phyloP scores from a whole-genome alignment of 2,113 vertebrate species.

The Brachionichthys hirsutus region DNA sequence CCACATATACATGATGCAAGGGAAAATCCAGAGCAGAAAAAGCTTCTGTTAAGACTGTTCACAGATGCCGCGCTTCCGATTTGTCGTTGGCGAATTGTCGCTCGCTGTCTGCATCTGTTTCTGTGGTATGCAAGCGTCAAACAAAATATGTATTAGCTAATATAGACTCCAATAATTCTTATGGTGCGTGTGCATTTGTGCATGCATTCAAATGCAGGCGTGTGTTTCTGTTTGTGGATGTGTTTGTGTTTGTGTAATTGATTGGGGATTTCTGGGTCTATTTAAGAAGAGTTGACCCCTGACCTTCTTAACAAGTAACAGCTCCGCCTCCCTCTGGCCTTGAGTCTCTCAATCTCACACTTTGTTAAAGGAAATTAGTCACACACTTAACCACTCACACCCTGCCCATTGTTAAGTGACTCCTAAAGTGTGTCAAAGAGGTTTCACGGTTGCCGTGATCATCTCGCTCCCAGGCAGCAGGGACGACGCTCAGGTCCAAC shows the following conservation, averaged over 20 bases:
- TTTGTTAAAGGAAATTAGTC: constrained; percentile 76
- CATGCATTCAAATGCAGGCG: constrained; percentile 1
- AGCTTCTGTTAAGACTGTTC: constrained; percentile 53
- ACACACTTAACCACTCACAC: constrained; percentile 74
- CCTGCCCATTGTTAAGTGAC: constrained; percentile 67
- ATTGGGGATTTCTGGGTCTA: constrained; percentile 73
- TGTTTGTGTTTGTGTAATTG: constrained; percentile 77
- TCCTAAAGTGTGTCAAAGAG: constrained; percentile 70
- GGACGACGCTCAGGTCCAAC: constrained; percentile 49
- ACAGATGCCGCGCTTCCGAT: constrained; percentile 38
- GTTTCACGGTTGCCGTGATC: constrained; percentile 67
- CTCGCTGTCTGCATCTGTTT: constrained; percentile 44
- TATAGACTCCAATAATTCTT: constrained; percentile 37
- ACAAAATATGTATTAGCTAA: constrained; percentile 43
- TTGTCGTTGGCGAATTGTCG: constrained; percentile 47
- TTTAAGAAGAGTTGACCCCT: constrained; percentile 71
- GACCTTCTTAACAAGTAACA: constrained; percentile 73
- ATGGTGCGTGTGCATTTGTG: constrained; percentile 1
- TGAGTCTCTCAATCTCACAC: constrained; percentile 69
- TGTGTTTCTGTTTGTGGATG: constrained; percentile 49
- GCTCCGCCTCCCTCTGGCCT: constrained; percentile 57
- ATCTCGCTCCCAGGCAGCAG: constrained; percentile 42
- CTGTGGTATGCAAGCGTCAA: constrained; percentile 29
- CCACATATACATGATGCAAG: constrained; percentile 33
- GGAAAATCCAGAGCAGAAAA: constrained; percentile 40